Base-by-base conservation (phyloP, 2,113 vertebrate genomes). In the Naja naja region DNA sequence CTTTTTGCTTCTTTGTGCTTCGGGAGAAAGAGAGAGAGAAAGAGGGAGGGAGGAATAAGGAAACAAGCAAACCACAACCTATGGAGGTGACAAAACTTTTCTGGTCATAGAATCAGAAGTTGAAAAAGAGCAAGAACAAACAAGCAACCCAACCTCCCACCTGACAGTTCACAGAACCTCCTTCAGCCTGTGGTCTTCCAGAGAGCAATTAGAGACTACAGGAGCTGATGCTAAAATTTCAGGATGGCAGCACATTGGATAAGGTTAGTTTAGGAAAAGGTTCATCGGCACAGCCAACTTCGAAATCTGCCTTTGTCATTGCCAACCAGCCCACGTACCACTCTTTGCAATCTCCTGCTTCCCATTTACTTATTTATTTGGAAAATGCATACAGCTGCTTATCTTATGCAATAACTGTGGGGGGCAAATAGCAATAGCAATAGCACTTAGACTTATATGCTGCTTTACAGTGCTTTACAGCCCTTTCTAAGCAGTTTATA, bases 1-100 rank as follows among this genome's bases (percentile, higher is more conserved):
- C 16, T 81, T 81, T 74, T 7, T 74, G n/a, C n/a, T 74, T 74
- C 64, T 39, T 93, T 94, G 94, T 95, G 54, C 69, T 56, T 86
- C 81, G 18, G 2, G 74, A 81, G 49, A 85, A 54, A 54, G 20
- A 39, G 27, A 85, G 10, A 39, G 39, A 54, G 18, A 52, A 8
- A 54, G 27, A 45, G 22, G 2, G 58, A 3, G 58, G 8, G 34
- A 12, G 23, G 7, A n/a, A n/a, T 4, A 55, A 53, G 89, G 45
- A n/a, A 54, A 45, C 91, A 88, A 54, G 58, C 25, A 94, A 96
- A 90, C 89, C 18, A 23, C 87, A 93, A 5, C n/a, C 89, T 52
- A 58, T 74, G 9, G 55, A 95, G 74, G 3, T 45, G 0, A 10
- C 53, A 54, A n/a, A 23, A 87, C 10, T 1, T 5, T 56, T 55